Percentiles rank a stretch among this genome's conserved stretches.
These are phyloP conservation scores for Agraylea sexmaculata DNA, from an alignment of 1,140 invertebrate genomes.

Conservation along the genomic window DNA sequence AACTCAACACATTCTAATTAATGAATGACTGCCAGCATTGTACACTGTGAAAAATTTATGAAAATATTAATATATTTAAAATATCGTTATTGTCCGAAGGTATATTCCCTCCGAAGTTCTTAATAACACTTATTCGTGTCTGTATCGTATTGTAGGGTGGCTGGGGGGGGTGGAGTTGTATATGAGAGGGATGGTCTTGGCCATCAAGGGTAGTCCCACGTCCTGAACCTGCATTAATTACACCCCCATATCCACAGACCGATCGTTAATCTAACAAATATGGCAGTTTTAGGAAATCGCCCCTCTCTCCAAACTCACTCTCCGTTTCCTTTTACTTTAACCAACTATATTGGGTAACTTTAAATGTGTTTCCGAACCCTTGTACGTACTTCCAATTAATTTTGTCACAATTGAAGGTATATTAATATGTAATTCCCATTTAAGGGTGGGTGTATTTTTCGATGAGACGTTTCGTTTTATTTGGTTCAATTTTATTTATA, in stretches of 20 bases:
- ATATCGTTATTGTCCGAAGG: too few relatives aligned
- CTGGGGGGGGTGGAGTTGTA: conserved; percentile 11
- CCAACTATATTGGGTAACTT: conserved; percentile 1
- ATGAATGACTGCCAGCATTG: too few relatives aligned
- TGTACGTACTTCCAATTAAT: background rate
- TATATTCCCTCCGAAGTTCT: too few relatives aligned
- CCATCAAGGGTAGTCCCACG: too few relatives aligned
- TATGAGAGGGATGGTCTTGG: conserved; percentile 9
- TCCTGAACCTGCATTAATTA: conserved; percentile 21
- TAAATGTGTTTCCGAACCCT: background rate
- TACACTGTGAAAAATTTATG: too few relatives aligned
- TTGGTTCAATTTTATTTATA: too few relatives aligned
- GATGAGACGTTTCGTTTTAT: background rate
- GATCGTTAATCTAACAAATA: conserved; percentile 23
- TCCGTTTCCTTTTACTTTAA: conserved; percentile 13
- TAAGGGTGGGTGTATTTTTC: background rate
- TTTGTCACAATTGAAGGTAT: background rate
- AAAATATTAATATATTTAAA: too few relatives aligned
- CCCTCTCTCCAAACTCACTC: too few relatives aligned
- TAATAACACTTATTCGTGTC: too few relatives aligned
- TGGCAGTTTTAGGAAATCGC: conserved; percentile 22
- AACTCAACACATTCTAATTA: too few relatives aligned
- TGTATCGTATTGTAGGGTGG: too few relatives aligned
- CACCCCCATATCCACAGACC: conserved; percentile 18
- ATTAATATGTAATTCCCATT: background rate